phyloP scores from a whole-genome alignment of 1,140 invertebrate species.

The Orchestia grillus region DNA sequence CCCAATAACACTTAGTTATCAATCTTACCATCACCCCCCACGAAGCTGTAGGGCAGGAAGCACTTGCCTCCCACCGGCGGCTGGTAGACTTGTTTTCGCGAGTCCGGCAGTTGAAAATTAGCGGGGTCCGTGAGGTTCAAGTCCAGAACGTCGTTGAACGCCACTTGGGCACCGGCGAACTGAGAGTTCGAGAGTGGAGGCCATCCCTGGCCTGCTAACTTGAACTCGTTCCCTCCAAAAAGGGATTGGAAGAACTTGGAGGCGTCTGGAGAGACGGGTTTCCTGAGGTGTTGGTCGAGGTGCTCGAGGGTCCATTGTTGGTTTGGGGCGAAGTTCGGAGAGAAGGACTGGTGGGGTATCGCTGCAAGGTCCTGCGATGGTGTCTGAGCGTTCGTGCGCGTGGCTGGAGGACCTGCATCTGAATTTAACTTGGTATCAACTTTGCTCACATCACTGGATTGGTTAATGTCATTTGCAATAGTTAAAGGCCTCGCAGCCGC shows the following conservation, averaged over 20 bases:
- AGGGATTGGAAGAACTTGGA: background rate
- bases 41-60: slow-evolving; percentile 15
- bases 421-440: background rate
- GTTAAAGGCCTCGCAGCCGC: background rate
- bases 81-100: background rate
- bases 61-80: background rate
- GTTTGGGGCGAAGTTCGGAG: background rate
- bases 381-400: background rate
- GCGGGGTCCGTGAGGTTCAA: background rate
- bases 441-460: background rate
- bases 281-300: background rate
- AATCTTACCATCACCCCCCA: slow-evolving; percentile 4
- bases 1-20: no score
- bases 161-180: background rate
- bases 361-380: background rate
- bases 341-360: background rate
- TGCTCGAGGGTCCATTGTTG: background rate
- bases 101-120: background rate
- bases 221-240: background rate
- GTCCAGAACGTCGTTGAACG: background rate
- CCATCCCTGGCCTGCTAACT: background rate
- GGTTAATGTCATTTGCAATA: background rate
- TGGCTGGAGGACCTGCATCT: background rate
- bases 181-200: background rate
- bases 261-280: background rate